Conservation (phyloP, 2,797 vertebrate genomes). For the Passerculus sandwichensis region DNA sequence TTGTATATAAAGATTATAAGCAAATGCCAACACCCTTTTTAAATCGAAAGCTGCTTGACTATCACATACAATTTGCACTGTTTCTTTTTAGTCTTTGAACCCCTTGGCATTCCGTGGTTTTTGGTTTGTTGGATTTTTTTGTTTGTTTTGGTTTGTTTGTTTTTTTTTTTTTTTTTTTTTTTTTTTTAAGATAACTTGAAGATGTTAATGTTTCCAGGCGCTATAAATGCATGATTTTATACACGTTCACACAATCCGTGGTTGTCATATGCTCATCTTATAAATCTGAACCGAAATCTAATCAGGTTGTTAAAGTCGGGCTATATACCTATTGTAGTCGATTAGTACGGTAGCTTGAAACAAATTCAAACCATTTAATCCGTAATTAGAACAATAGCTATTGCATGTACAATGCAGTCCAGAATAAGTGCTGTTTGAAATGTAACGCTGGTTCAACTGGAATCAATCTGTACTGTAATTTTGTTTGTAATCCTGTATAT, state of each 20-base stretch:
- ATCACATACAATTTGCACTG: conserved; percentile 85
- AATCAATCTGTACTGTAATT: conserved; percentile 84
- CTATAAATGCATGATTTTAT: conserved; percentile 80
- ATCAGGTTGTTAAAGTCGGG: conserved; percentile 80
- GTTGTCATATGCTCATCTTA: conserved; percentile 77
- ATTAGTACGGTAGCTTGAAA: conserved; percentile 82
- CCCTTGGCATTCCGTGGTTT: conserved; percentile 60
- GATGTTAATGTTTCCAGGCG: conserved; percentile 72
- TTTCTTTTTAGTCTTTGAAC: conserved; percentile 77
- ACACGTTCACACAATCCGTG: conserved; percentile 74
- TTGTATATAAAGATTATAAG: conserved; percentile 78
- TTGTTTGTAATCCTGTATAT: conserved; percentile 86
- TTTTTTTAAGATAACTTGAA: conserved; percentile 70
- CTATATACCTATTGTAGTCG: conserved; percentile 80
- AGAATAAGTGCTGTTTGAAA: conserved; percentile 84
- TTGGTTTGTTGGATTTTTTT: not conserved
- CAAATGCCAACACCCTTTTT: conserved; percentile 79
- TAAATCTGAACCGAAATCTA: conserved; percentile 78
- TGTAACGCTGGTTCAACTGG: conserved; percentile 83
- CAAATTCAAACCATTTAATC: conserved; percentile 79
- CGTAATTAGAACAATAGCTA: conserved; percentile 83
- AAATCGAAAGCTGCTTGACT: conserved; percentile 86
- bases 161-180: too few species aligned
- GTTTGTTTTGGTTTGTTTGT: not conserved
- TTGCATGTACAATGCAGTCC: conserved; percentile 86